Conservation (phyloP, 2,797 vertebrate species). For the Macropus fuliginosus region DNA sequence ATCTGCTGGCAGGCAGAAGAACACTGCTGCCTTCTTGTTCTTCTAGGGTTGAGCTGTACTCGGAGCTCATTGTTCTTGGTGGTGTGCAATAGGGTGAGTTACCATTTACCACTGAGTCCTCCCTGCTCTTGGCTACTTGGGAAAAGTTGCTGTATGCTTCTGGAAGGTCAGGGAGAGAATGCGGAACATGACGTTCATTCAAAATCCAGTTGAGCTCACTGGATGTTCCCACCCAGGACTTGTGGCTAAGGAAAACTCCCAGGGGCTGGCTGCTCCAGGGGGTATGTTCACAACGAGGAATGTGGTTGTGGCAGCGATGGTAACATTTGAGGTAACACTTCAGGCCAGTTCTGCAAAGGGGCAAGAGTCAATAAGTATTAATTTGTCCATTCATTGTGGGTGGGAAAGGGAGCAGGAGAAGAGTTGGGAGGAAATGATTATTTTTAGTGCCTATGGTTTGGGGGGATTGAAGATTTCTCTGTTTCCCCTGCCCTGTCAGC, state of each 20-base stretch:
- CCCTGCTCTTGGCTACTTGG: background rate
- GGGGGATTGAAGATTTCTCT: background rate
- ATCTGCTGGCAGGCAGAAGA: background rate
- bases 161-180: background rate
- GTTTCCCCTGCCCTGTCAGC: background rate
- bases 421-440: background rate
- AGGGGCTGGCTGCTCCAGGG: background rate
- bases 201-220: slow-evolving; percentile 32
- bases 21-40: background rate
- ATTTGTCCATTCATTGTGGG: background rate
- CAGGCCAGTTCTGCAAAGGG: background rate
- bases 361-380: background rate
- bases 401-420: background rate
- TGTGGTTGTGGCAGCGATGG: background rate
- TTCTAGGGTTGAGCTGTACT: background rate
- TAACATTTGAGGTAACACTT: background rate
- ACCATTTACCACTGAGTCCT: background rate
- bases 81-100: background rate
- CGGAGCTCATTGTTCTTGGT: background rate
- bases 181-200: background rate
- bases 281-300: background rate
- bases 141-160: background rate
- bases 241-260: slow-evolving; percentile 23
- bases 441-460: background rate
- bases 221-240: slow-evolving; percentile 19